Percentiles rank a stretch among this genome's conserved stretches.
Conservation (phyloP, 2,113 vertebrate genomes). For the Ivindomyrus marchei region DNA sequence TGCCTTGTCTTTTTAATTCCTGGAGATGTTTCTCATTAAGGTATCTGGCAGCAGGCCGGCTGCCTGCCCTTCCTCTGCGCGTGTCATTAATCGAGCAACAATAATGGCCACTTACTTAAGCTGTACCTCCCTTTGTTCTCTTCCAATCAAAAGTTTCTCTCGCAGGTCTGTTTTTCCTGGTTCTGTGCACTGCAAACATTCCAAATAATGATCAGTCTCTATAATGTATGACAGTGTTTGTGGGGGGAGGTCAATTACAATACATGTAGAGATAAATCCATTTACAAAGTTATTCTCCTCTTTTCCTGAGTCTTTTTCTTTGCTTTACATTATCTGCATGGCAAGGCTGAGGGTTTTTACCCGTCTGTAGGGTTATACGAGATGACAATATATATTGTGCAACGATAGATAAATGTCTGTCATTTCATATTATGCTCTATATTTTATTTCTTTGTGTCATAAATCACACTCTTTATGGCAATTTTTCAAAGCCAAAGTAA, state of each 20-base stretch:
- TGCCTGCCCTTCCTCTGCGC: neutral
- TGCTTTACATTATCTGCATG: neutral
- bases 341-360: neutral
- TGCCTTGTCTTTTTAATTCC: neutral
- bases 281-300: neutral
- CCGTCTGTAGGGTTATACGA: neutral
- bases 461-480: neutral
- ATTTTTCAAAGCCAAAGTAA: neutral
- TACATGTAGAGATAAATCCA: neutral
- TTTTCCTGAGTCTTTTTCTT: neutral
- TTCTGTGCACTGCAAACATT: neutral
- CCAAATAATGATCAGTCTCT: neutral
- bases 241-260: neutral
- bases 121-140: neutral
- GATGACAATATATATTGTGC: neutral
- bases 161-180: neutral
- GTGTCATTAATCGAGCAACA: conserved; percentile 60
- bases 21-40: neutral
- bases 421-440: neutral
- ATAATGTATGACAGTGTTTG: neutral
- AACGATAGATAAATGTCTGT: neutral
- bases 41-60: neutral
- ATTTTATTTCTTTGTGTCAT: neutral
- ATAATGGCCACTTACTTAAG: neutral
- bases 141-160: neutral